A percentile compares a stretch with the other conserved stretches of the same genome.
Evolutionary conservation across 2,888 invertebrate species (phyloP).

Genomic region (Tiliacea citrago): DNA sequence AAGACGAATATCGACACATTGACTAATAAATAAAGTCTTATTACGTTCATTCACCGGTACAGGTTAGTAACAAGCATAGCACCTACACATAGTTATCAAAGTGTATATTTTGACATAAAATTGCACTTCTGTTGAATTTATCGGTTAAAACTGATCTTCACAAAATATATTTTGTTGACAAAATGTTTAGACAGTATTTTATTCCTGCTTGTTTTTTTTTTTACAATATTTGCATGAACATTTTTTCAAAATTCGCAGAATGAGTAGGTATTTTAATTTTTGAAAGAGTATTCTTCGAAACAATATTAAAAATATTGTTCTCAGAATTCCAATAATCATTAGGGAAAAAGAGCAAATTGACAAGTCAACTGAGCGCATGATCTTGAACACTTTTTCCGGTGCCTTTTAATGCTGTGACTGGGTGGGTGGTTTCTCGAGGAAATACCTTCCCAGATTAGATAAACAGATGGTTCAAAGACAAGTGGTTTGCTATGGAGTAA

Average conservation of each 20-base stretch:
- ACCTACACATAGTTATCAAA: slow-evolving; percentile 22
- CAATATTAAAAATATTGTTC: not conserved
- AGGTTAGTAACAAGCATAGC: slow-evolving; percentile 17
- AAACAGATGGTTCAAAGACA: slow-evolving; percentile 19
- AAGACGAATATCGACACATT: slow-evolving; percentile 50
- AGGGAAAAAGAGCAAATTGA: not conserved
- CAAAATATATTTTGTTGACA: slow-evolving; percentile 37
- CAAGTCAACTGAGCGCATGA: not conserved
- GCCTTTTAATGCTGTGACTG: not conserved
- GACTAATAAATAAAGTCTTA: slow-evolving; percentile 45
- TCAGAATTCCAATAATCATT: not conserved
- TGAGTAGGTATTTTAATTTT: slow-evolving; percentile 1
- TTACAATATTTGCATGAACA: not conserved
- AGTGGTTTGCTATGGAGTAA: slow-evolving; percentile 31
- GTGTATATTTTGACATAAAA: slow-evolving; percentile 42
- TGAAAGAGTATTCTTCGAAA: not conserved
- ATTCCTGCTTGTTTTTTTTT: not conserved
- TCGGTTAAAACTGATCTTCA: slow-evolving; percentile 48
- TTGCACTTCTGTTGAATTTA: slow-evolving; percentile 48
- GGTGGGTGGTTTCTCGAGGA: slow-evolving; percentile 3
- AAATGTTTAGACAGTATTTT: slow-evolving; percentile 36
- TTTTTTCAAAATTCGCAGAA: slow-evolving; percentile 26
- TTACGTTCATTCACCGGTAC: slow-evolving; percentile 33
- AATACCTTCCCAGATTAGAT: slow-evolving; percentile 29
- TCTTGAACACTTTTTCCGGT: slow-evolving; percentile 3